Evolutionary conservation across 1,140 invertebrate genomes (phyloP).

Genomic region (Pseudobourletiella spinata): DNA sequence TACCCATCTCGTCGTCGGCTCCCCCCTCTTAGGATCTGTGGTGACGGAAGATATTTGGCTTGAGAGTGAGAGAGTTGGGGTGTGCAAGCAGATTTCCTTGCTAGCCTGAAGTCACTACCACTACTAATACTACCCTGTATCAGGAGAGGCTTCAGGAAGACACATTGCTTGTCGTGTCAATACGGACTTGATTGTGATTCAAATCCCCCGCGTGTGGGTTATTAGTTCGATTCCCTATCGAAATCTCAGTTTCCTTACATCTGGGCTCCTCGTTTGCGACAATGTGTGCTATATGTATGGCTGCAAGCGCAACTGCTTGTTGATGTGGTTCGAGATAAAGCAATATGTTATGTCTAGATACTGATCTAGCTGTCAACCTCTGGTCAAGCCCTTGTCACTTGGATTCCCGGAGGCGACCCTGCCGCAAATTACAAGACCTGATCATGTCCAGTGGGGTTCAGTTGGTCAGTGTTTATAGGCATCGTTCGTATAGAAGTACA

Average conservation of each 20-base stretch:
- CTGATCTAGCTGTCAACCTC: background rate
- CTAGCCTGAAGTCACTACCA: no score
- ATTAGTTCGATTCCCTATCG: background rate
- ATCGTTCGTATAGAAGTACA: no score
- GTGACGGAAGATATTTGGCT: background rate
- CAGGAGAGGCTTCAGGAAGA: no score
- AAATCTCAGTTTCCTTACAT: background rate
- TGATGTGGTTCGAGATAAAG: background rate
- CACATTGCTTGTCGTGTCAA: background rate
- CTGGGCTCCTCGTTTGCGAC: background rate
- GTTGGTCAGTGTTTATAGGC: no score
- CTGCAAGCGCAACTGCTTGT: no score
- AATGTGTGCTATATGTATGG: no score
- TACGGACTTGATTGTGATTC: conserved; percentile 1
- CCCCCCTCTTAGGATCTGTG: background rate
- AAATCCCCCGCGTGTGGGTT: background rate
- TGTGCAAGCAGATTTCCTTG: no score
- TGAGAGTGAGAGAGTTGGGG: background rate
- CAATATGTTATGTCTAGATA: conserved; percentile 9
- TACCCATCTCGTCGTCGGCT: background rate
- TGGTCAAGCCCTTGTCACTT: conserved; percentile 8
- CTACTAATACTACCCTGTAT: no score
- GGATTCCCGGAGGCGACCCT: background rate
- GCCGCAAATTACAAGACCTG: no score
- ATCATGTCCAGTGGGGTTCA: no score